Conservation (phyloP, 2,113 vertebrate species). For the Rhinoptilus africanus region DNA sequence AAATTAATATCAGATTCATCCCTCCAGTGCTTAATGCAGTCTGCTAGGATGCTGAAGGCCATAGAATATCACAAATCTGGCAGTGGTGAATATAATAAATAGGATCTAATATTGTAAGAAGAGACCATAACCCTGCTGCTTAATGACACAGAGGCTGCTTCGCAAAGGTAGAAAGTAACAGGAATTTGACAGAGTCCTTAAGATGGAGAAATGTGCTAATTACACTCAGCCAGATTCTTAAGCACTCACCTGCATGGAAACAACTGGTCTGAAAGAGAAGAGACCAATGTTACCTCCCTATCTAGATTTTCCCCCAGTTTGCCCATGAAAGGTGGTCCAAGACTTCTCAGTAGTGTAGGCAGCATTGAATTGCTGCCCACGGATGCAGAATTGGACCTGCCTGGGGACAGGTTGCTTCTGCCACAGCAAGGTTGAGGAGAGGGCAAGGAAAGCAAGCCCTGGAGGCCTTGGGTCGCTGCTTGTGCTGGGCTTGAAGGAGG, state of each 20-base stretch:
- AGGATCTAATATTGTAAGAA: not conserved
- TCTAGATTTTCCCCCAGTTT: not conserved
- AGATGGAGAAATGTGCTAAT: not conserved
- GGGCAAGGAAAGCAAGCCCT: not conserved
- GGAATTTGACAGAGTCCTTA: not conserved
- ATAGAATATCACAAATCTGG: not conserved
- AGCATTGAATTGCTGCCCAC: not conserved
- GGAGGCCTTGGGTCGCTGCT: not conserved
- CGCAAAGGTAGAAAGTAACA: not conserved
- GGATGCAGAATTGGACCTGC: not conserved
- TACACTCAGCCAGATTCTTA: not conserved
- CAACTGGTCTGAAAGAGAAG: not conserved
- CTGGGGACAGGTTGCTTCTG: not conserved
- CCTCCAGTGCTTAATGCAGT: not conserved
- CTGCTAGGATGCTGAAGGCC: not conserved
- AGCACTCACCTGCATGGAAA: not conserved
- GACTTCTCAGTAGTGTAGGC: not conserved
- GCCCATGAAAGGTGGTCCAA: not conserved
- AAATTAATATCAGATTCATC: not conserved
- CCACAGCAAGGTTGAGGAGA: not conserved
- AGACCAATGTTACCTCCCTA: not conserved
- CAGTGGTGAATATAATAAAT: not conserved
- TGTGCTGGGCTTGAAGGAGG: rapidly evolving
- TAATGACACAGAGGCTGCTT: not conserved
- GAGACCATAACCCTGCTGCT: not conserved